Evolutionary conservation across 2,888 invertebrate species (phyloP).

Genomic region (Athalia rosae): DNA sequence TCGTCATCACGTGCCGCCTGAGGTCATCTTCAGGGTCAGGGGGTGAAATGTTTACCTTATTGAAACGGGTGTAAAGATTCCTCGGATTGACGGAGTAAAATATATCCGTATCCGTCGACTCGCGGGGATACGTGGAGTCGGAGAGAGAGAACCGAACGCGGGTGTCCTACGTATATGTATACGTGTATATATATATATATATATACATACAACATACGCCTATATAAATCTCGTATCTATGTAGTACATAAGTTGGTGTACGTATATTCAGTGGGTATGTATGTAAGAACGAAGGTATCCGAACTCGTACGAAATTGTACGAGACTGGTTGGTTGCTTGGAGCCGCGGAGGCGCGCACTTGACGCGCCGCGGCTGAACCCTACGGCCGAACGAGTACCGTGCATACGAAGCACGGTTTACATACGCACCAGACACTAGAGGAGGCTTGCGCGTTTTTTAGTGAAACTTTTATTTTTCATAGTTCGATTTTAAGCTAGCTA

Average conservation of each 20-base stretch:
- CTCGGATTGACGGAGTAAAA: background rate
- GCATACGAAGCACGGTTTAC: background rate
- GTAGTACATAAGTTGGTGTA: background rate
- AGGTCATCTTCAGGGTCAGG: constrained; percentile 39
- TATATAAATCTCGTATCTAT: constrained; percentile 8
- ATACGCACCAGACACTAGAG: background rate
- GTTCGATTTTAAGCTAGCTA: background rate
- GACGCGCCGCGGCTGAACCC: constrained; percentile 48
- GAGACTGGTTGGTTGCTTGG: constrained; percentile 42
- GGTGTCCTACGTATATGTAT: background rate
- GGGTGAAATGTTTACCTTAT: constrained; percentile 34
- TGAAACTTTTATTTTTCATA: too few species aligned
- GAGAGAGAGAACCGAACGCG: background rate
- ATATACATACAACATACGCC: constrained; percentile 5
- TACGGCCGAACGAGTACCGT: constrained; percentile 39
- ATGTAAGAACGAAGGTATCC: constrained; percentile 11
- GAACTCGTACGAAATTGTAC: constrained; percentile 28
- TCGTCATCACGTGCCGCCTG: constrained; percentile 45
- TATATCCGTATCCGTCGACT: too few species aligned
- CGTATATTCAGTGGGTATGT: background rate
- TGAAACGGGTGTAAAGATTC: constrained; percentile 22
- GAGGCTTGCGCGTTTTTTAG: too few species aligned
- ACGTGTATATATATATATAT: background rate
- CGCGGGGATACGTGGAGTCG: too few species aligned
- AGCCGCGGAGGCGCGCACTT: constrained; percentile 49